Percentiles rank a stretch among this genome's conserved stretches.
phyloP scores from a whole-genome alignment of 64 coral and sea anemone genomes.

The Stylophora pistillata region DNA sequence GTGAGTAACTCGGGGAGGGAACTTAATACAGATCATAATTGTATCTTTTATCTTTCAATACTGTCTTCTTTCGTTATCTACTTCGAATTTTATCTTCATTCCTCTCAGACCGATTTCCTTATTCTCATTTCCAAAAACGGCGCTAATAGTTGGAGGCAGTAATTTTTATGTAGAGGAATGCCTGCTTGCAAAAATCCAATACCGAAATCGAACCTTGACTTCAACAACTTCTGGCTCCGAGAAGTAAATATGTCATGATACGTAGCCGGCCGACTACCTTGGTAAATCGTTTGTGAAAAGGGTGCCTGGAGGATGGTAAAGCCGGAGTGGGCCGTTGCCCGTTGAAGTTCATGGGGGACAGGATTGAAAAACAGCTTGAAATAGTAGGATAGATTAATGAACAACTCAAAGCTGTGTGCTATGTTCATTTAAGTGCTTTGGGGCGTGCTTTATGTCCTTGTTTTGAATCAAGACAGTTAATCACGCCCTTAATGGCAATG shows the following conservation, averaged over 20 bases:
- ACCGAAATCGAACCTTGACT: no score
- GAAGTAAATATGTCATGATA: not conserved
- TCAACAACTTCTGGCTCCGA: no score
- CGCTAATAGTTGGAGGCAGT: no score
- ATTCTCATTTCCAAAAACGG: not conserved
- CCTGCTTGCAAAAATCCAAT: no score
- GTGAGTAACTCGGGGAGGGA: not conserved
- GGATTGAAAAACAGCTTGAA: not conserved
- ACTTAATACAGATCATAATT: slow-evolving; percentile 4
- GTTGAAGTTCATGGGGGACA: not conserved
- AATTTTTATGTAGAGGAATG: no score
- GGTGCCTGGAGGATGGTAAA: no score
- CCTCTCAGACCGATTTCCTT: not conserved
- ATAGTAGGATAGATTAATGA: not conserved
- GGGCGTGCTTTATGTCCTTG: not conserved
- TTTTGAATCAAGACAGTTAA: not conserved
- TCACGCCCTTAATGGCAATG: not conserved
- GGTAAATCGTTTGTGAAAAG: not conserved
- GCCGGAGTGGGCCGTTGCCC: no score
- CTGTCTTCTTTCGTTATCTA: not conserved
- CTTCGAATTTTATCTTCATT: not conserved
- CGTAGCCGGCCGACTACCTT: no score
- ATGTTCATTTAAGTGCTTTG: not conserved
- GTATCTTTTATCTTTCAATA: not conserved
- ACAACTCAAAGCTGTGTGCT: slow-evolving; percentile 5